Base-by-base conservation (phyloP, 2,888 invertebrate species). In the Chironomus riparius region DNA sequence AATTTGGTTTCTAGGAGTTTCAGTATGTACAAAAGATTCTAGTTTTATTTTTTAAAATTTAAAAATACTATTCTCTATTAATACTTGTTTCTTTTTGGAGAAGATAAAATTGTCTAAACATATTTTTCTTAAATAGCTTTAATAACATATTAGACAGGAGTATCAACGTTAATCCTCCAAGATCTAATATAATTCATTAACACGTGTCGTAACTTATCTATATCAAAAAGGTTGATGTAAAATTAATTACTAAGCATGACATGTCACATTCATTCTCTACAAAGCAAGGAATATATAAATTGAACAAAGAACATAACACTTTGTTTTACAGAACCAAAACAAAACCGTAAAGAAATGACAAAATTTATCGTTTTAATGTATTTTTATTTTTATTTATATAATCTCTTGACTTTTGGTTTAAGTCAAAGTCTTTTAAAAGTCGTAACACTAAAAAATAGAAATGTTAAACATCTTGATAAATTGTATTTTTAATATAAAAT, bases 181-280 rank as follows among this genome's bases (percentile, higher is more conserved):
- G 65, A 65, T 73, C 24, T 28, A 4, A 71, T 65, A 65, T 73
- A 65, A 73, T 65, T 73, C 47, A 22, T 65, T 62, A 73, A 73
- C 73, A 73, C 73, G 73, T 73, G 73, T 73, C 73, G 65, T 15
- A 65, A 65, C 47, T 48, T 73, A 73, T 73, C 73, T 72, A 6
- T 47, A 62, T 47, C 24, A 18, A 47, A 72, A 73, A 73, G 38
- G 65, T 62, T 73, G 65, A 73, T 65, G 47, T 47, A 65, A 73
- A 73, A 73, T 65, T 73, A 73, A 73, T 73, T 61, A 47, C 38
- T 21, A 24, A 73, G 47, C 62, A 65, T 73, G 65, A 73, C 21
- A 61, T 72, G 61, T 21, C 24, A n/a, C 7, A 48, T 70, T 18
- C 48, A 56, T 24, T 71, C 21, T 61, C 7, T 47, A 65, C 65